Base-by-base conservation (phyloP, 2,888 invertebrate genomes). In the Ophraella communa region DNA sequence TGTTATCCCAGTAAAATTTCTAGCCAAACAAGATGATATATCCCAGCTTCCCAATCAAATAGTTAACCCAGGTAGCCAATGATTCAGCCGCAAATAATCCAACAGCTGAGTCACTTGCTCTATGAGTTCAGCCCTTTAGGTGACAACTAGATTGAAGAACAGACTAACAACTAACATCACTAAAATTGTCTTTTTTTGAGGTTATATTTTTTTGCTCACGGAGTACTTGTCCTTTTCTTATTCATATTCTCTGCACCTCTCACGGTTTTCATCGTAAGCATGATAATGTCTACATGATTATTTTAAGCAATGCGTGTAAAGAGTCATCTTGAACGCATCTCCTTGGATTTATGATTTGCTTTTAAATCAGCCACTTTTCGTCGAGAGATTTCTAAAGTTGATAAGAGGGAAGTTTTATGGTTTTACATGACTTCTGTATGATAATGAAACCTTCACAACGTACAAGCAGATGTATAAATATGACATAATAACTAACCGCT, bases 221-320 rank as follows among this genome's bases (percentile, higher is more conserved):
- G 17, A 52, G 18, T 44, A 33, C 8, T 35, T 52, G 11, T 21
- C 44, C 51, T 62, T 64, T 57, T 58, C 54, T 58, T 44, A 69
- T 69, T 68, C 51, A 51, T 52, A 68, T 68, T 64, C 68, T 23
- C 49, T 17, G 44, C 66, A 33, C 4, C 44, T 49, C 45, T 45
- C 56, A 51, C 49, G 18, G 5, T 14, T 14, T 8, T 51, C 49
- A 51, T 27, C 23, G 49, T 47, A 52, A 54, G 35, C 52, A 52
- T 56, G 39, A 24, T 56, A 60, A 60, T 44, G 47, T 20, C 44
- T 53, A 61, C 65, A 55, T 52, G 60, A 65, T 65, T 56, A 52
- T 57, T 60, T 61, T 53, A 55, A 54, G 49, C 23, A 60, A 60
- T 53, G 54, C 53, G 45, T 51, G n/a, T n/a, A n/a, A n/a, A 53